A percentile compares a stretch with the other conserved stretches of the same genome.
Conservation (phyloP, 2,888 invertebrate species). For the Protophormia terraenovae region DNA sequence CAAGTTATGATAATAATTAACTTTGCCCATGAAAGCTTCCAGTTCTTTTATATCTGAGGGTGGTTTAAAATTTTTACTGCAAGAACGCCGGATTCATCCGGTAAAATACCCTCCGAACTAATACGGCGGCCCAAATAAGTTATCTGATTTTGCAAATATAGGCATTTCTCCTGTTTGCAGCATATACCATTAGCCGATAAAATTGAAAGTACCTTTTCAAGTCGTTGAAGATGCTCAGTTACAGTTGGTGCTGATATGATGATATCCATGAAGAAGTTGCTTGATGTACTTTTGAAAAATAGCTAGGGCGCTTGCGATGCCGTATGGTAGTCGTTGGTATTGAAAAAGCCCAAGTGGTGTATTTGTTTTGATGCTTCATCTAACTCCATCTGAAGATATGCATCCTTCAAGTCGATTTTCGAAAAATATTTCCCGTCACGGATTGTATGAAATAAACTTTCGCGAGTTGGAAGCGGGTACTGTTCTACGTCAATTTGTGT, state of each 20-base stretch:
- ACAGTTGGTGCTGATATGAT: conserved; percentile 70
- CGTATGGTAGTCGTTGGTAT: conserved; percentile 76
- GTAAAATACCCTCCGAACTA: conserved; percentile 56
- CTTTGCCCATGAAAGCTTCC: conserved; percentile 37
- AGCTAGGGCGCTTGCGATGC: conserved; percentile 76
- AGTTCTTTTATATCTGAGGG: conserved; percentile 59
- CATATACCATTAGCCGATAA: conserved; percentile 67
- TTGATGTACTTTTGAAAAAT: conserved; percentile 71
- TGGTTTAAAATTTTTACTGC: conserved; percentile 71
- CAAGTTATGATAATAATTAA: conserved; percentile 40
- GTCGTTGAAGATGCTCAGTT: conserved; percentile 68
- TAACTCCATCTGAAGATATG: conserved; percentile 53
- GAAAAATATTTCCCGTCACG: conserved; percentile 48
- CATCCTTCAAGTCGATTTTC: conserved; percentile 52
- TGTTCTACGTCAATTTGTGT: conserved; percentile 70
- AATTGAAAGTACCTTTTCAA: conserved; percentile 69
- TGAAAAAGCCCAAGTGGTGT: conserved; percentile 77
- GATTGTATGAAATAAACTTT: conserved; percentile 41
- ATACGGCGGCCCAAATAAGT: conserved; percentile 72
- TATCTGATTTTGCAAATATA: conserved; percentile 73
- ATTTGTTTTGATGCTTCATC: conserved; percentile 60
- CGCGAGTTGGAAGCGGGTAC: conserved; percentile 59
- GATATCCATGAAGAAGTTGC: conserved; percentile 73
- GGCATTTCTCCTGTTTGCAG: conserved; percentile 74
- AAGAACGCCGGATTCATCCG: conserved; percentile 71